Evolutionary conservation across 1,140 invertebrate species (phyloP).

Genomic region (Aphelinus certus): DNA sequence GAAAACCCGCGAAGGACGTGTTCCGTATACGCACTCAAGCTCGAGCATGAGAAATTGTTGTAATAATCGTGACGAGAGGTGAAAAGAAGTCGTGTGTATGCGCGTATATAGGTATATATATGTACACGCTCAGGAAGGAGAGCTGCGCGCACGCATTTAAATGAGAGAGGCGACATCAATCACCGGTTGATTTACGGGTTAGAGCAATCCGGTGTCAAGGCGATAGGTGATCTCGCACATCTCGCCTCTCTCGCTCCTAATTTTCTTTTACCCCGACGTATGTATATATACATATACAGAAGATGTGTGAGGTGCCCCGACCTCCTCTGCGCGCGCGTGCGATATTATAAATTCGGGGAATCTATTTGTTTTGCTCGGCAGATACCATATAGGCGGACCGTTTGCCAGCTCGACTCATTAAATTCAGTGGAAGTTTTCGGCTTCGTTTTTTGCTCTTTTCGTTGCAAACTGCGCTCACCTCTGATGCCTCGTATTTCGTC

Average conservation of each 20-base stretch:
- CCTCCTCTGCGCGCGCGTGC: background rate
- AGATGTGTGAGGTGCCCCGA: background rate
- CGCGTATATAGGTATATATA: conserved; percentile 1
- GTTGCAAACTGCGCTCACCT: no score
- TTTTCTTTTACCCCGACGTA: conserved; percentile 22
- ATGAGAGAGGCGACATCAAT: conserved; percentile 18
- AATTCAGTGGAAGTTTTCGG: background rate
- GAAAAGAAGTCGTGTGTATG: background rate
- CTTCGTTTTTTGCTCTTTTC: background rate
- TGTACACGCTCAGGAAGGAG: background rate
- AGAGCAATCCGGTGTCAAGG: conserved; percentile 23
- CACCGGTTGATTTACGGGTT: conserved; percentile 27
- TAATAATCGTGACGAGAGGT: background rate
- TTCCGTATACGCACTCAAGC: background rate
- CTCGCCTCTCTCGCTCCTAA: conserved; percentile 10
- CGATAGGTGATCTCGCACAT: conserved; percentile 25
- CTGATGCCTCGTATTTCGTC: no score
- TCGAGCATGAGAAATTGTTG: conserved; percentile 2
- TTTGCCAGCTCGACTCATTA: background rate
- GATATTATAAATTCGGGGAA: conserved; percentile 26
- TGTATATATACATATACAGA: background rate
- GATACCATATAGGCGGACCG: conserved; percentile 3
- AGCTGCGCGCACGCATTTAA: no score
- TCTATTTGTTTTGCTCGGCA: conserved; percentile 28
- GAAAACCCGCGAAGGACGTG: background rate